phyloP scores from a whole-genome alignment of 2,888 invertebrate species.

The Agrotis clavis region DNA sequence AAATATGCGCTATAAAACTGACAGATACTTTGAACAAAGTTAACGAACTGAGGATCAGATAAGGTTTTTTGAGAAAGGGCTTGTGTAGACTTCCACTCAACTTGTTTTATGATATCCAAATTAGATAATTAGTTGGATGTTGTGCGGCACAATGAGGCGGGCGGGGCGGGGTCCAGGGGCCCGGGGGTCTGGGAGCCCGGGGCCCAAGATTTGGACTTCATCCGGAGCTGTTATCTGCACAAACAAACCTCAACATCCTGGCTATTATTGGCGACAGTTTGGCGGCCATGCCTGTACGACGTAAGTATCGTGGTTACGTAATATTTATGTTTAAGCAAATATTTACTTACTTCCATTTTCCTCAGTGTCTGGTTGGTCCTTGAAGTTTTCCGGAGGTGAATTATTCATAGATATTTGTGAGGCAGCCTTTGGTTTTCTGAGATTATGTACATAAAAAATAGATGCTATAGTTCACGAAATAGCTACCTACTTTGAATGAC shows the following conservation, averaged over 20 bases:
- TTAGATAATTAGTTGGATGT: conserved; percentile 49
- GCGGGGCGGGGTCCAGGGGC: conserved; percentile 7
- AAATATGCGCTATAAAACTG: conserved; percentile 59
- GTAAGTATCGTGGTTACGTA: conserved; percentile 52
- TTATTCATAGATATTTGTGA: conserved; percentile 6
- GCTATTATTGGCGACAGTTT: conserved; percentile 70
- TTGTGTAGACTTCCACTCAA: conserved; percentile 50
- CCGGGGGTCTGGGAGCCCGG: background rate
- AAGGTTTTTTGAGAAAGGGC: conserved; percentile 40
- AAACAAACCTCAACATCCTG: conserved; percentile 77
- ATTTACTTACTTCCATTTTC: conserved; percentile 24
- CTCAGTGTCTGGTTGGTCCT: conserved; percentile 7
- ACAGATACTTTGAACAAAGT: conserved; percentile 57
- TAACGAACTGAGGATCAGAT: conserved; percentile 52
- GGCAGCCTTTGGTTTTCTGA: background rate
- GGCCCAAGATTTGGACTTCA: conserved; percentile 54
- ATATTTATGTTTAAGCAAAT: conserved; percentile 46
- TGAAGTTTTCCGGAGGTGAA: conserved; percentile 6
- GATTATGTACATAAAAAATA: background rate
- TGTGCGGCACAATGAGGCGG: conserved; percentile 33
- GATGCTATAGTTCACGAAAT: background rate
- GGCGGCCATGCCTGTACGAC: conserved; percentile 58
- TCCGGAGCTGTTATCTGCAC: conserved; percentile 75
- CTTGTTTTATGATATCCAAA: conserved; percentile 55
- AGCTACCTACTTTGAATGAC: background rate